phyloP scores from a whole-genome alignment of 2,797 vertebrate genomes.

The Phoxinus dragarum region DNA sequence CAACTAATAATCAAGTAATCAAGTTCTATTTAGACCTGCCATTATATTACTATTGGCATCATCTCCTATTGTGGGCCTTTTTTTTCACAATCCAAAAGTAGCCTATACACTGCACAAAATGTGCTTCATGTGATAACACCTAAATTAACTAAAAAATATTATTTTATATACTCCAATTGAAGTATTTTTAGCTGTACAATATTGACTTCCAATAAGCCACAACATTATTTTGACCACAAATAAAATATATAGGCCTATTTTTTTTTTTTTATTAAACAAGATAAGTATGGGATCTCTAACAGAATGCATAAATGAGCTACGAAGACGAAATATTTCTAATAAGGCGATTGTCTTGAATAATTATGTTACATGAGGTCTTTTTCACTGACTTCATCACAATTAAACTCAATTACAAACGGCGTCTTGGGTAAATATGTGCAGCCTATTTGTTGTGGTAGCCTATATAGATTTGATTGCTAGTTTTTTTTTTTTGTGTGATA shows the following conservation, averaged over 20 bases:
- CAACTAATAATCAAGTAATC: conserved; percentile 23
- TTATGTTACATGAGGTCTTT: no score
- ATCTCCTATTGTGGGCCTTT: background rate
- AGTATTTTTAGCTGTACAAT: background rate
- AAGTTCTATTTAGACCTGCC: conserved; percentile 24
- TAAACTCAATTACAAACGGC: background rate
- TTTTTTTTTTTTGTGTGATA: background rate
- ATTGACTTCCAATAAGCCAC: background rate
- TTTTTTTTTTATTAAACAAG: background rate
- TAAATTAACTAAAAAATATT: background rate
- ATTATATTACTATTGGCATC: conserved; percentile 8
- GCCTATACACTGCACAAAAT: background rate
- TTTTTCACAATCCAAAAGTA: background rate
- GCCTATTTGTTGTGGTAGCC: background rate
- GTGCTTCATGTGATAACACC: background rate
- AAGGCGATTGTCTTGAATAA: background rate
- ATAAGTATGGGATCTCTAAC: background rate
- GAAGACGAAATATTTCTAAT: background rate
- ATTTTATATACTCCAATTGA: background rate
- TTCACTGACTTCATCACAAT: background rate
- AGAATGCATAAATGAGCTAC: background rate
- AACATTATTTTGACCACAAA: background rate
- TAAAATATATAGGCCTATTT: background rate
- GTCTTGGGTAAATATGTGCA: no score
- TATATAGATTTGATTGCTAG: background rate